phyloP scores from a whole-genome alignment of 1,140 invertebrate genomes.

The Charaxes varanes region DNA sequence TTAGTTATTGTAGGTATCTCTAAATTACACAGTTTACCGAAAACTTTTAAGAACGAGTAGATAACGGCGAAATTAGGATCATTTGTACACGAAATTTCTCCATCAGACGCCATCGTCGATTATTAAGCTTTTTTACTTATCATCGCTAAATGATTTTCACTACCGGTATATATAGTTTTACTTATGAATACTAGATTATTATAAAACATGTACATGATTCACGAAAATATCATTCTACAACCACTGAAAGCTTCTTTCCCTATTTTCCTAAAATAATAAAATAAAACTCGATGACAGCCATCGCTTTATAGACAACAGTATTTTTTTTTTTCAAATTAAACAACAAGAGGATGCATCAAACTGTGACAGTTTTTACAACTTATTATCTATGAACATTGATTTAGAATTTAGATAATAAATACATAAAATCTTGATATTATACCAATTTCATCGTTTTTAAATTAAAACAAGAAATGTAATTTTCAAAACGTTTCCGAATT shows the following conservation, averaged over 20 bases:
- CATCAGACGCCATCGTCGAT: conserved; percentile 87
- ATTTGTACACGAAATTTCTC: conserved; percentile 89
- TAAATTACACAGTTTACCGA: conserved; percentile 87
- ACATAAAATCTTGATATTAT: no score
- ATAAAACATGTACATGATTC: conserved; percentile 72
- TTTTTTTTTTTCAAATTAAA: conserved; percentile 22
- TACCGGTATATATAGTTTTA: conserved; percentile 54
- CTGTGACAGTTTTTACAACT: no score
- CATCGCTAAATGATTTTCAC: conserved; percentile 53
- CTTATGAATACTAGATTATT: conserved; percentile 63
- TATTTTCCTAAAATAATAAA: conserved; percentile 63
- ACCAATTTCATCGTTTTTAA: no score
- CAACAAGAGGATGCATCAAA: no score
- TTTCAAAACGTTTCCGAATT: no score
- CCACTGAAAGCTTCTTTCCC: conserved; percentile 56
- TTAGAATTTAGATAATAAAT: no score
- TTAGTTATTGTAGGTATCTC: conserved; percentile 84
- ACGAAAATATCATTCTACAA: conserved; percentile 68
- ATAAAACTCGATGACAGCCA: conserved; percentile 70
- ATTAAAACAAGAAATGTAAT: no score
- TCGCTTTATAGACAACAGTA: conserved; percentile 54
- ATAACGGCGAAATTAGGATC: conserved; percentile 97
- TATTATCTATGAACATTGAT: no score
- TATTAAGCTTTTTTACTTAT: conserved; percentile 59
- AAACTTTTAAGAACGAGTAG: conserved; percentile 93